A percentile compares a stretch with the other conserved stretches of the same genome.
Conservation (phyloP, 2,797 vertebrate genomes). For the Pteronotus mesoamericanus region DNA sequence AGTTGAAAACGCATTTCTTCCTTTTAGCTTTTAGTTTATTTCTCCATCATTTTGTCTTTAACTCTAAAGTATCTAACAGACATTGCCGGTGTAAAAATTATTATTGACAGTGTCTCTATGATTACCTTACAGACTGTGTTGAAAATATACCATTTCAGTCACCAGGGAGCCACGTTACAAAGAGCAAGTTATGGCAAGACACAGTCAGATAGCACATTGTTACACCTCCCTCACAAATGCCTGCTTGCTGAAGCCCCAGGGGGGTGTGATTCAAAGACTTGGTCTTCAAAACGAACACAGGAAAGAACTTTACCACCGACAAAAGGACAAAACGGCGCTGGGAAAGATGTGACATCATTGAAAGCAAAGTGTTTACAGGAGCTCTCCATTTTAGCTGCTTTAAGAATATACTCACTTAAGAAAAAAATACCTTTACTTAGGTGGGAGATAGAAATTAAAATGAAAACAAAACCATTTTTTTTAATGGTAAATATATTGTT, state of each 20-base stretch:
- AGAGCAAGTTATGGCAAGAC: constrained; percentile 17
- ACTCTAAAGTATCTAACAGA: not conserved
- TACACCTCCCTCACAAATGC: constrained; percentile 13
- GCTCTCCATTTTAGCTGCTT: not conserved
- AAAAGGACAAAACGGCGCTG: not conserved
- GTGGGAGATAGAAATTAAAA: not conserved
- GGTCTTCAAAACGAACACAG: not conserved
- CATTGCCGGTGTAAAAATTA: not conserved
- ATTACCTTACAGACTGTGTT: not conserved
- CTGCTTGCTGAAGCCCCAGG: not conserved
- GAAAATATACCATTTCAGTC: constrained; percentile 26
- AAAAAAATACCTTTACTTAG: not conserved
- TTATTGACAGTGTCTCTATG: not conserved
- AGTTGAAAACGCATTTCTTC: constrained; percentile 19
- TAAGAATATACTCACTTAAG: not conserved
- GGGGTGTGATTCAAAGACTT: not conserved
- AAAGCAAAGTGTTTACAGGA: not conserved
- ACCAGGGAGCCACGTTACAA: not conserved
- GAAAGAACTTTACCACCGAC: not conserved
- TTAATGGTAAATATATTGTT: not conserved
- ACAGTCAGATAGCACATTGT: not conserved
- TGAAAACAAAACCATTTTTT: not conserved
- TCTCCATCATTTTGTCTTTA: constrained; percentile 13
- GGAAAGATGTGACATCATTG: not conserved
- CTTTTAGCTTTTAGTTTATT: not conserved